A percentile compares a stretch with the other conserved stretches of the same genome.
phyloP scores from a whole-genome alignment of 2,888 invertebrate genomes.

The Himalopsyche tibetana region DNA sequence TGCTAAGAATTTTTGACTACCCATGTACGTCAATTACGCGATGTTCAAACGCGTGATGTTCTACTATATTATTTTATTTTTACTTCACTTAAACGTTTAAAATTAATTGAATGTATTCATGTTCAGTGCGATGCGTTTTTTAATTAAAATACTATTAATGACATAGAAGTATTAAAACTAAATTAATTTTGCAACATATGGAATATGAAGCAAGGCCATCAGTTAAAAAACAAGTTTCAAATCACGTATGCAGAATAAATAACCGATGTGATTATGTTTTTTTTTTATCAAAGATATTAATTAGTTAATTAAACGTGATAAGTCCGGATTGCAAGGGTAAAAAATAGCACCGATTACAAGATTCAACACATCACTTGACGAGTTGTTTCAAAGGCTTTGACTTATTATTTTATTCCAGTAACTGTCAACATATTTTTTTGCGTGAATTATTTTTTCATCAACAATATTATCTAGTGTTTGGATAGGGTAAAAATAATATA shows the following conservation, averaged over 20 bases:
- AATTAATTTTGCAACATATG: background rate
- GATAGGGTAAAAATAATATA: too few relatives aligned
- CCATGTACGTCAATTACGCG: too few relatives aligned
- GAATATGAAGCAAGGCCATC: slow-evolving; percentile 1
- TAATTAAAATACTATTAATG: too few relatives aligned
- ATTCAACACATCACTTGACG: slow-evolving; percentile 2
- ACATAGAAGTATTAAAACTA: background rate
- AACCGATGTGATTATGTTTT: background rate
- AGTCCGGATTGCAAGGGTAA: slow-evolving; percentile 5
- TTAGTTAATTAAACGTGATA: slow-evolving; percentile 30
- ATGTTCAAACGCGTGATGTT: too few relatives aligned
- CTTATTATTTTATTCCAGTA: background rate
- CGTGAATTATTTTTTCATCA: too few relatives aligned
- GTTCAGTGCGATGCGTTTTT: too few relatives aligned
- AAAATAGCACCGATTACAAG: background rate
- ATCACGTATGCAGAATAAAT: slow-evolving; percentile 25
- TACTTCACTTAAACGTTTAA: too few relatives aligned
- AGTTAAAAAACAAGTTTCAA: background rate
- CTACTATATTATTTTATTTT: too few relatives aligned
- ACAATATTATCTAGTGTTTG: too few relatives aligned
- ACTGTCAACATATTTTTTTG: background rate
- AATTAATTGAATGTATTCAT: too few relatives aligned
- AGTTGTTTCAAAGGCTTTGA: background rate
- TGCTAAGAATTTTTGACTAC: too few relatives aligned
- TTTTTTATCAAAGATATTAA: slow-evolving; percentile 27